Evolutionary conservation across 2,113 vertebrate genomes (phyloP).

Genomic region (Atractosteus spatula): DNA sequence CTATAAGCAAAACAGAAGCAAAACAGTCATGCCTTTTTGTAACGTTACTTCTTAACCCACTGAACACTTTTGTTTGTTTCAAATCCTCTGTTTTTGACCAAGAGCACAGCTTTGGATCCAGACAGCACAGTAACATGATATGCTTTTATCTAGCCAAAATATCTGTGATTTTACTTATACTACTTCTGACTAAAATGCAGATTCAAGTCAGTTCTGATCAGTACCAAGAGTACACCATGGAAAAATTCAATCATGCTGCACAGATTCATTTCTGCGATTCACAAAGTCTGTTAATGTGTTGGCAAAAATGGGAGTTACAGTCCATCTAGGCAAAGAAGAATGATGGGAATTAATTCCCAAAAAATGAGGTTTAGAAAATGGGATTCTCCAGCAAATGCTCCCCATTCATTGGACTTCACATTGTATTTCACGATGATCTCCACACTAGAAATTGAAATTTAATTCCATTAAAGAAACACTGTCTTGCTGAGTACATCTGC

Average conservation of each 20-base stretch:
- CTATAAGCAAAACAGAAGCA: neutral
- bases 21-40: too few relatives aligned
- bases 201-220: conserved; percentile 40
- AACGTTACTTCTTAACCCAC: too few relatives aligned
- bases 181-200: conserved; percentile 16
- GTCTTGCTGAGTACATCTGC: conserved; percentile 28
- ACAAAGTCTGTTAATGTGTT: conserved; percentile 34
- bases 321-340: conserved; percentile 1
- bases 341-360: conserved; percentile 13
- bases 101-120: too few relatives aligned
- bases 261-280: conserved; percentile 34
- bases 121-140: neutral
- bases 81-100: too few relatives aligned
- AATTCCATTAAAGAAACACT: conserved; percentile 39
- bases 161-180: conserved; percentile 16
- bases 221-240: conserved; percentile 19
- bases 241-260: conserved; percentile 42
- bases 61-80: neutral
- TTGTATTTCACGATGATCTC: conserved; percentile 21
- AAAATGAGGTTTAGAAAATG: conserved; percentile 28
- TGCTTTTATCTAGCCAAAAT: conserved; percentile 13
- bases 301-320: conserved; percentile 14
- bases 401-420: neutral
- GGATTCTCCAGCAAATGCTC: conserved; percentile 22
- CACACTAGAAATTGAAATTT: conserved; percentile 36